Evolutionary conservation across 2,888 invertebrate genomes (phyloP).

Genomic region (Sepioteuthis lessoniana): DNA sequence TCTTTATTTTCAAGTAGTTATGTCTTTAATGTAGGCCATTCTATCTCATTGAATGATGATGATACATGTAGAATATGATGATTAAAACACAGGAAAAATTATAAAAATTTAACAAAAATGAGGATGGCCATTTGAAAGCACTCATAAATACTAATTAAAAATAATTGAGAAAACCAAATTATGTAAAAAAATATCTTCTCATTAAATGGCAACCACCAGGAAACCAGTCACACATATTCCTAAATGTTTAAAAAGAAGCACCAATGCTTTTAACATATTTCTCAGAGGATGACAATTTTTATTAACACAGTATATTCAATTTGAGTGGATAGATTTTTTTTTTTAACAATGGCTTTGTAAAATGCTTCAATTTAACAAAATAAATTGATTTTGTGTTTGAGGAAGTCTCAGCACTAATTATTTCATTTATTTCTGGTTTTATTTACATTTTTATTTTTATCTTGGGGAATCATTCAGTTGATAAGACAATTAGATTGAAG

Average conservation of each 20-base stretch:
- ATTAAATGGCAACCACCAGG: neutral
- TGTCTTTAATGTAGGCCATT: neutral
- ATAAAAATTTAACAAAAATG: neutral
- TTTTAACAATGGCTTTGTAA: neutral
- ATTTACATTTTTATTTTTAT: neutral
- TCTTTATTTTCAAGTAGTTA: conserved; percentile 8
- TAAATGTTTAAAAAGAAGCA: conserved; percentile 23
- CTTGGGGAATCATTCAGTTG: neutral
- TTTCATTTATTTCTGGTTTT: neutral
- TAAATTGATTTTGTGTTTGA: conserved; percentile 21
- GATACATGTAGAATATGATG: neutral
- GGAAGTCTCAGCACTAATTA: conserved; percentile 33
- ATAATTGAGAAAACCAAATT: conserved; percentile 13
- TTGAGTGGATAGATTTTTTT: neutral
- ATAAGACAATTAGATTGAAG: neutral
- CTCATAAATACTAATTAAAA: conserved; percentile 10
- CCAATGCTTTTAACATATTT: neutral
- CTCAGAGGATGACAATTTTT: conserved; percentile 33
- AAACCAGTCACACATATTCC: neutral
- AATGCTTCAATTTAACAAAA: conserved; percentile 21
- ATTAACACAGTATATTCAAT: neutral
- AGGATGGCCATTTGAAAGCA: conserved; percentile 33
- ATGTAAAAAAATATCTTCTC: neutral
- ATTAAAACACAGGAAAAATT: too few relatives aligned
- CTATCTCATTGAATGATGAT: neutral